Evolutionary conservation across 2,797 vertebrate genomes (phyloP), one percentile per base, ranked within the genome.

Genomic region (Streptopelia turtur): DNA sequence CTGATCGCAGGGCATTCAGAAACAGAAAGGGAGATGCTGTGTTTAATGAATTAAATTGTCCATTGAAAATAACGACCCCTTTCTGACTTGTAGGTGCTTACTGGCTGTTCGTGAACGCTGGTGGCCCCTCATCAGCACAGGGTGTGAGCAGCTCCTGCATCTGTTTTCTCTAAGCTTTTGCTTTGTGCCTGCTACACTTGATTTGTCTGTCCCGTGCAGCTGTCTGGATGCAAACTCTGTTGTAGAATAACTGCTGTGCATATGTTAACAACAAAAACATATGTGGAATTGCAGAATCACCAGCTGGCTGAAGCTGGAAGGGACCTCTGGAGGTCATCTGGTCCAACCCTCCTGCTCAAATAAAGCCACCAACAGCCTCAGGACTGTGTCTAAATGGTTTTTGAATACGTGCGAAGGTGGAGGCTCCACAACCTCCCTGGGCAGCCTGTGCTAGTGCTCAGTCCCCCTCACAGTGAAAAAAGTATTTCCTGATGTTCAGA

Each of bases 11-110:
- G 56, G 53, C 31, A 5, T 47, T 70, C 52, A 13, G 74, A 3
- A 6, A 16, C 53, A 43, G 61, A 37, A 47, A 87, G 63, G n/a
- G 52, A 61, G 70, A 66, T 17, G 78, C 41, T 80, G 83, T 66
- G 68, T 57, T 83, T 76, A 87, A 83, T 68, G 87, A 71, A 59
- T 80, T 80, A 76, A 94, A 87, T 80, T 72, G 83, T 49, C 76
- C 43, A 25, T 33, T 37, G 69, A 37, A 72, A 60, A 84, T 68
- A 71, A 87, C 24, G 55, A 66, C 39, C 43, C 43, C 3, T 90
- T 84, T 68, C 70, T 76, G 49, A 84, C 30, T 39, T 11, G 56
- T 35, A 27, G 57, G 52, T 45, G 11, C 60, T 85, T 66, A 35
- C 20, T 53, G 43, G 39, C 47, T 70, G 50, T 18, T 28, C 23